A percentile compares a stretch with the other conserved stretches of the same genome.
These are phyloP conservation scores for Drosophila kanekoi DNA, from an alignment of 2,888 invertebrate species.

Conservation along the genomic window DNA sequence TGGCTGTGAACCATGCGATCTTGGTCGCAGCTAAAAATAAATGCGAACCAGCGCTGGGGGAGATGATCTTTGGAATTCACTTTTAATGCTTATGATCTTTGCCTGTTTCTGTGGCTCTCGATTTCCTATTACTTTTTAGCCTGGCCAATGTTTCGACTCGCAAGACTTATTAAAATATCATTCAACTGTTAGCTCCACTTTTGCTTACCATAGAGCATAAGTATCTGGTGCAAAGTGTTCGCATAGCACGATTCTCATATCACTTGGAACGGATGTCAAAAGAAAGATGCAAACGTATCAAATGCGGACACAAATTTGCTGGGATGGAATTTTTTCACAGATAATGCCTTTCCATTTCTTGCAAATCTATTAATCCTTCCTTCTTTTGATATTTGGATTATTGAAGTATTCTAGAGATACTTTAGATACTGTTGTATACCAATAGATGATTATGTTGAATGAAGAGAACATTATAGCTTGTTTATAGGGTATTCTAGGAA, in stretches of 20 bases:
- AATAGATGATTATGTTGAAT: too few species aligned
- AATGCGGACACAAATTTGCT: neutral
- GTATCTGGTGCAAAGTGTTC: conserved; percentile 8
- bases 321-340: neutral
- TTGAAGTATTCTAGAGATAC: too few species aligned
- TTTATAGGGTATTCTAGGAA: too few species aligned
- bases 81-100: conserved; percentile 20
- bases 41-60: conserved; percentile 34
- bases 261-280: conserved; percentile 11
- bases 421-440: too few species aligned
- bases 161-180: conserved; percentile 31
- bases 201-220: conserved; percentile 2
- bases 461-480: too few species aligned
- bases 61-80: conserved; percentile 49
- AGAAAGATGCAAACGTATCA: neutral
- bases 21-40: conserved; percentile 47
- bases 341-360: too few species aligned
- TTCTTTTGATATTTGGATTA: too few species aligned
- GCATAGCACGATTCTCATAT: conserved; percentile 21
- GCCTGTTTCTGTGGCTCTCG: conserved; percentile 13
- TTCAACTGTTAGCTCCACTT: conserved; percentile 9
- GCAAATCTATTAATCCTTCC: too few species aligned
- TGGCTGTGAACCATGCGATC: conserved; percentile 44
- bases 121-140: conserved; percentile 22
- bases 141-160: conserved; percentile 1